These are phyloP conservation scores for Chloromyia formosa DNA, from an alignment of 2,888 invertebrate genomes.

Conservation along the genomic window DNA sequence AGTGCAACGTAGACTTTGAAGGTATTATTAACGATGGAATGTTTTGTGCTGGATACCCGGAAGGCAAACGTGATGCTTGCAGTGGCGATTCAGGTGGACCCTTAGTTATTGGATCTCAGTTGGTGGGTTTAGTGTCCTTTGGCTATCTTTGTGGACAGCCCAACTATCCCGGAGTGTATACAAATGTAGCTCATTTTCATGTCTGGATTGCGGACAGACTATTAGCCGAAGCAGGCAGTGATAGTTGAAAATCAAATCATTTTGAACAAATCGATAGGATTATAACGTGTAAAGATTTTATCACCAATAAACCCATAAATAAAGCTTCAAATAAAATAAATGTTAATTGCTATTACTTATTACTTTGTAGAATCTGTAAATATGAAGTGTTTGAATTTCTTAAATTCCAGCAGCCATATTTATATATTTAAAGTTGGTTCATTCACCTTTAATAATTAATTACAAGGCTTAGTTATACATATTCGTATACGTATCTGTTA, in stretches of 20 bases:
- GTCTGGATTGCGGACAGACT: background rate
- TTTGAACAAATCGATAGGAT: too few species aligned
- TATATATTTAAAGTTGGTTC: too few species aligned
- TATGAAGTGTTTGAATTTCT: too few species aligned
- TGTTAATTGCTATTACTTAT: too few species aligned
- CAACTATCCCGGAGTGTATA: constrained; percentile 44
- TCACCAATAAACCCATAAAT: too few species aligned
- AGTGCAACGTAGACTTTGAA: constrained; percentile 23
- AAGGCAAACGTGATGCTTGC: constrained; percentile 29
- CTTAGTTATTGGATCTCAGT: background rate
- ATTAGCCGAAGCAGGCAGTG: background rate
- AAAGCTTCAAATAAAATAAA: too few species aligned
- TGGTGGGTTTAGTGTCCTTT: constrained; percentile 41
- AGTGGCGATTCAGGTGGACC: constrained; percentile 37
- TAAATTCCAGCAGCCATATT: too few species aligned
- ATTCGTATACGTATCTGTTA: too few species aligned
- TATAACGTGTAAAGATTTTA: too few species aligned
- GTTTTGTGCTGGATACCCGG: constrained; percentile 44
- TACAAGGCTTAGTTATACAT: too few species aligned
- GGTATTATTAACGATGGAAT: constrained; percentile 1
- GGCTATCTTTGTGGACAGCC: constrained; percentile 39
- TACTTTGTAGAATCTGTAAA: too few species aligned
- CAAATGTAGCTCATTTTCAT: constrained; percentile 8
- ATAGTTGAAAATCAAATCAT: background rate
- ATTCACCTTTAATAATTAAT: too few species aligned